phyloP scores from a whole-genome alignment of 2,888 invertebrate species.

The Neoitamus cyanurus region DNA sequence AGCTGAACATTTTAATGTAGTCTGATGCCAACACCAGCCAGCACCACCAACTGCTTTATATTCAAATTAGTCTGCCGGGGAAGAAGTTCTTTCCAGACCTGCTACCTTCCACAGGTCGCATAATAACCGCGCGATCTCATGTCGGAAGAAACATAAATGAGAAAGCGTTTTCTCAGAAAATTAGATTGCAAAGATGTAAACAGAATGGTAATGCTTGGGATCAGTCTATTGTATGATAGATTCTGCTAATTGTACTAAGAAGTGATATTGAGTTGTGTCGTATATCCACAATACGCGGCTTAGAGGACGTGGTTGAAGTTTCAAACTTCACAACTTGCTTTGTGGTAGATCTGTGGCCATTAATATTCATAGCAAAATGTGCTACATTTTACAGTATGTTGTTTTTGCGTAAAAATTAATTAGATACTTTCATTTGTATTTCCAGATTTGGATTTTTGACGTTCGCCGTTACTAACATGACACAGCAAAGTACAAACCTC shows the following conservation, averaged over 20 bases:
- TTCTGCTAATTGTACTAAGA: neutral
- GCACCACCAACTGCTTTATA: slow-evolving; percentile 11
- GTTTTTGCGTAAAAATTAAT: neutral
- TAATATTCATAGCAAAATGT: neutral
- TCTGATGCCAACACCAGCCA: neutral
- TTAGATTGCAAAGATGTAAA: slow-evolving; percentile 27
- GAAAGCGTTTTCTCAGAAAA: slow-evolving; percentile 27
- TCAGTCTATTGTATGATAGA: slow-evolving; percentile 1
- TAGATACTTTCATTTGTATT: neutral
- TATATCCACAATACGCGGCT: neutral
- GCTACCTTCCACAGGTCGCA: neutral
- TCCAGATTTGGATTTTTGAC: slow-evolving; percentile 15
- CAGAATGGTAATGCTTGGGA: slow-evolving; percentile 9
- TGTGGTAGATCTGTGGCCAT: neutral
- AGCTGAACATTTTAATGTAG: slow-evolving; percentile 13
- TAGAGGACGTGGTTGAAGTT: neutral
- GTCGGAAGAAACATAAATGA: neutral
- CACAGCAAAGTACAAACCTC: neutral
- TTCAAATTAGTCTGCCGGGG: neutral
- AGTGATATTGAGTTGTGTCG: neutral
- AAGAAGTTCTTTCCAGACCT: neutral
- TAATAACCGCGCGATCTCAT: neutral
- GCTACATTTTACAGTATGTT: neutral
- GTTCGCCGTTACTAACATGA: neutral
- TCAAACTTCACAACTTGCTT: neutral